A percentile compares a stretch with the other conserved stretches of the same genome.
These are phyloP conservation scores for Trichogramma pretiosum DNA, from an alignment of 1,140 invertebrate species.

Conservation along the genomic window DNA sequence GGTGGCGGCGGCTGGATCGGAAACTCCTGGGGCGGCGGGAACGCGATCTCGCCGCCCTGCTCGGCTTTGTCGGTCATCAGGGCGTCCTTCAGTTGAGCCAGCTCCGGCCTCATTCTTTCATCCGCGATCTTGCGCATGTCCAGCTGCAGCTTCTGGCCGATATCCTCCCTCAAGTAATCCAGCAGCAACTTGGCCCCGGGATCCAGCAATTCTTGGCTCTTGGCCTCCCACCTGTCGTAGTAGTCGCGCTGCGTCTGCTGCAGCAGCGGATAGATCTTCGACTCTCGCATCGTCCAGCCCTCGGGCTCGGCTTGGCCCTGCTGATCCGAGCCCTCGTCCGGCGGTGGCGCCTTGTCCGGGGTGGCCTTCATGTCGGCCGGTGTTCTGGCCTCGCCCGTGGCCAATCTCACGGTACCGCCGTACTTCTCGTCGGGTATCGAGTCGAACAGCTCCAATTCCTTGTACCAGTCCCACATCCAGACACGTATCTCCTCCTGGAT, in stretches of 20 bases:
- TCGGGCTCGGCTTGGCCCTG: slow-evolving; percentile 11
- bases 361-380: slow-evolving; percentile 43
- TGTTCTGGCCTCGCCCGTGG: slow-evolving; percentile 45
- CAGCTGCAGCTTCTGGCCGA: slow-evolving; percentile 47
- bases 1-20: background rate
- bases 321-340: slow-evolving; percentile 20
- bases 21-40: background rate
- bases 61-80: slow-evolving; percentile 37
- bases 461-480: slow-evolving; percentile 58
- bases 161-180: slow-evolving; percentile 45
- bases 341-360: slow-evolving; percentile 13
- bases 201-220: slow-evolving; percentile 23
- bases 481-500: slow-evolving; percentile 58
- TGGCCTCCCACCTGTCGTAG: slow-evolving; percentile 39
- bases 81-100: slow-evolving; percentile 45
- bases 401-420: slow-evolving; percentile 48
- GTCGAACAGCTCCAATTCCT: slow-evolving; percentile 44
- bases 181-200: slow-evolving; percentile 14
- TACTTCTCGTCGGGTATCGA: slow-evolving; percentile 44
- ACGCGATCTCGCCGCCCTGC: background rate
- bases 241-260: slow-evolving; percentile 38
- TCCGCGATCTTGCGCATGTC: slow-evolving; percentile 48
- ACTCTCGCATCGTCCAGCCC: slow-evolving; percentile 31
- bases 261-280: slow-evolving; percentile 31
- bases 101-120: slow-evolving; percentile 49